Base-by-base conservation (phyloP, 2,113 vertebrate species). In the Phainopepla nitens region DNA sequence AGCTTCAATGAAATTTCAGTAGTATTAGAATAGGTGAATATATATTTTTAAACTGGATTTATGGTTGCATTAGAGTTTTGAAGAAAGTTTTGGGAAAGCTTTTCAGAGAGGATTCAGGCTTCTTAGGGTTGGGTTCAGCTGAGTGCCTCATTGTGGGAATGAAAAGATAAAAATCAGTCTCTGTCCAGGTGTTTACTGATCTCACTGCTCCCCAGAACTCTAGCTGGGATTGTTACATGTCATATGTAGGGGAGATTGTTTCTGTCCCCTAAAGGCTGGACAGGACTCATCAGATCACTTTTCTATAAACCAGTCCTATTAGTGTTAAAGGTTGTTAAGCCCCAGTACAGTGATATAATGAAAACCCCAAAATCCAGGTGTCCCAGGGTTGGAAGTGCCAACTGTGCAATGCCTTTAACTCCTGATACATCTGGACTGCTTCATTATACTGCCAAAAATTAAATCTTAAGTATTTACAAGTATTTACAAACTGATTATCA, bases 201-300 rank as follows among this genome's bases (percentile, higher is more conserved):
- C 35, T 84, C 3, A 7, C 24, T 86, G 35, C 28, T 60, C 16
- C 35, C 9, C 8, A 9, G 13, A 64, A 23, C 4, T 44, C 8
- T 9, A 45, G 18, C 11, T 60, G 33, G 57, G 33, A 35, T 42
- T 95, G 72, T 88, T 20, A 14, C 2, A 10, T 44, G 33, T 23
- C 3, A 0, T 53, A 1, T 8, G 1, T 44, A 6, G 7, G 36
- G 3, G 10, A 35, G 36, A 35, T 49, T 39, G 15, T 39, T 60
- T 81, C 27, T 69, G 19, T 47, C 25, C 35, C 42, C 35, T 66
- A 33, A 62, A 51, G 27, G 23, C 11, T 53, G 57, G 60, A 28
- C 5, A 6, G 10, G 13, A 28, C 31, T 75, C 15, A 29, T 70
- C 18, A 53, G 20, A 50, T 50, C 44, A 23, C 18, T 72, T 87